Percentiles rank a stretch among this genome's conserved stretches.
Conservation (phyloP, 2,113 vertebrate genomes). For the Artemisiospiza belli region DNA sequence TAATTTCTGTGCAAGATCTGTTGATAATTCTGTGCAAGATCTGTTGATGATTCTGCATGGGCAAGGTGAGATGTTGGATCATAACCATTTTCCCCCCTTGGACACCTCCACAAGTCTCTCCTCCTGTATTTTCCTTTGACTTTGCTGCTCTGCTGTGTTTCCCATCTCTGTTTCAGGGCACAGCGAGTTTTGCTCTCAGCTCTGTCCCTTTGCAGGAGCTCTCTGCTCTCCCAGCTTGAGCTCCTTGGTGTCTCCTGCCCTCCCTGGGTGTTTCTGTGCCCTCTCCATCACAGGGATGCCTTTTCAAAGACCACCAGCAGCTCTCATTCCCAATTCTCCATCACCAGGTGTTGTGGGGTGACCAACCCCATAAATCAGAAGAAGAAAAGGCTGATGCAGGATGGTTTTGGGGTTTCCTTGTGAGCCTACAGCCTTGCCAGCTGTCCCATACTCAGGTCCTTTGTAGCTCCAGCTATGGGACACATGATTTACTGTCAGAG, state of each 20-base stretch:
- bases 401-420: not conserved
- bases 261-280: not conserved
- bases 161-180: not conserved
- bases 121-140: not conserved
- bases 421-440: not conserved
- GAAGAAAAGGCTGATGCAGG: not conserved
- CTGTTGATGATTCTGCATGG: not conserved
- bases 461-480: not conserved
- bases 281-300: not conserved
- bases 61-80: not conserved
- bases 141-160: not conserved
- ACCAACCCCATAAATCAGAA: accelerated
- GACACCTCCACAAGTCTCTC: not conserved
- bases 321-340: not conserved
- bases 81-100: not conserved
- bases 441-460: not conserved
- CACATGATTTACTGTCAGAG: not conserved
- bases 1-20: not conserved
- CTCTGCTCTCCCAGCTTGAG: not conserved
- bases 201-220: not conserved
- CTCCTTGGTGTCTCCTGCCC: not conserved
- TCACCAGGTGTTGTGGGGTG: not conserved
- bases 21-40: not conserved
- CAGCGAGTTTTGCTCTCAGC: not conserved
- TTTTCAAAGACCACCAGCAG: not conserved